Evolutionary conservation across 1,140 invertebrate genomes (phyloP), one percentile per base, ranked within the genome.

Genomic region (Eueides isabella): DNA sequence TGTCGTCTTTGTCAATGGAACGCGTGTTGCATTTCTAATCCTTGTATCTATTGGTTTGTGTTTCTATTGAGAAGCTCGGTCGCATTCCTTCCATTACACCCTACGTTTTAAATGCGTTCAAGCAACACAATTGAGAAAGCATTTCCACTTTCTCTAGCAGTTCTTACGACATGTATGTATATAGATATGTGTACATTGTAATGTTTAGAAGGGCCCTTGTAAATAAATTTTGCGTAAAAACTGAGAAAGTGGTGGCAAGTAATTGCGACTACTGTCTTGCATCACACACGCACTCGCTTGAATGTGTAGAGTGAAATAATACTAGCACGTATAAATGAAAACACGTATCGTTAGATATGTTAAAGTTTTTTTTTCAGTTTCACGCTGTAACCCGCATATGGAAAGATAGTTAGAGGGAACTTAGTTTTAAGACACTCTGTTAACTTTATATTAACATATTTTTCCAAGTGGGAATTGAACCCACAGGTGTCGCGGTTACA

Each of bases 11-110:
- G 29, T 72, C 44, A 72, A 48, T 55, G 66, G 71, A 31, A 66
- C 48, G 30, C 66, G 48, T 11, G 16, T 67, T 35, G 41, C 66
- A 44, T 72, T 66, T 66, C 71, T 72, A 72, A 72, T 66, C 48
- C 48, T 55, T 69, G 30, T 62, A 11, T 63, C 30, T 29, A 30
- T 26, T 31, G 23, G 44, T 68, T 28, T 29, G 66, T 44, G 28
- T 16, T n/a, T 28, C 9, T 48, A 68, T 68, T 68, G 48, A 19
- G 48, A 23, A 55, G 26, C 48, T 69, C 6, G 66, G 41, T 31
- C 19, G n/a, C 30, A 33, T 62, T 29, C 61, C 14, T 62, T 61
- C 30, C 33, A 23, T 11, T 55, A 55, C 23, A 55, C 48, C 23
- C 48, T 26, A 55, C 28, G 61, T 69, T 71, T 63, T 38, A 16